Evolutionary conservation across 2,888 invertebrate species (phyloP), one percentile per base, ranked within the genome.

Genomic region (Drosophila imparisetae): DNA sequence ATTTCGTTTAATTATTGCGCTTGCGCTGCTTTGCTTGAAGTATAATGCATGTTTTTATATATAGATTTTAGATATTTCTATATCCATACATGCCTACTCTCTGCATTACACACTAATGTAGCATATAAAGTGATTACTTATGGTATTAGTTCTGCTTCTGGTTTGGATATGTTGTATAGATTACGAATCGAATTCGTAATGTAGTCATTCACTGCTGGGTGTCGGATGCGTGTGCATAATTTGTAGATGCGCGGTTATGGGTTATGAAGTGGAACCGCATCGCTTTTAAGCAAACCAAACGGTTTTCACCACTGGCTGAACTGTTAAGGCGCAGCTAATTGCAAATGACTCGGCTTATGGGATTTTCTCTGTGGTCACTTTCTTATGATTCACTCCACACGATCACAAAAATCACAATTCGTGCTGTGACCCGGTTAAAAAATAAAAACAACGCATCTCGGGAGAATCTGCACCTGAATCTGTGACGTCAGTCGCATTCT

Each of bases 161-260:
- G 15, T 7, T 3, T 18, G 36, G 7, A 36, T 15, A 2, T 8
- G 15, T 2, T 4, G 15, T 21, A 24, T 24, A 8, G 21, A 8
- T 24, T 21, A 15, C 45, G 45, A 15, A 45, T 15, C 15, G 45
- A 24, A 45, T 45, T 45, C 4, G 21, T 15, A 45, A 45, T 45
- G 45, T 4, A 1, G 1, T 1, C 7, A 45, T 63, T 80, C 70
- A 62, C 45, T 57, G 61, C 72, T 55, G 62, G 77, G 59, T 86
- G 75, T 86, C n/a, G 62, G 75, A 64, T 86, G 85, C 89, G 86
- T 81, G 82, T 86, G 86, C 84, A 88, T 81, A 79, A 83, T 83
- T 75, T 72, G 52, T 36, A 63, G 62, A 69, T 64, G n/a, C 24
- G 53, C 18, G 24, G n/a, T 27, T 32, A 36, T 36, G 18, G 79